Evolutionary conservation across 2,888 invertebrate genomes (phyloP).

Genomic region (Eumacrocentrus americanus): DNA sequence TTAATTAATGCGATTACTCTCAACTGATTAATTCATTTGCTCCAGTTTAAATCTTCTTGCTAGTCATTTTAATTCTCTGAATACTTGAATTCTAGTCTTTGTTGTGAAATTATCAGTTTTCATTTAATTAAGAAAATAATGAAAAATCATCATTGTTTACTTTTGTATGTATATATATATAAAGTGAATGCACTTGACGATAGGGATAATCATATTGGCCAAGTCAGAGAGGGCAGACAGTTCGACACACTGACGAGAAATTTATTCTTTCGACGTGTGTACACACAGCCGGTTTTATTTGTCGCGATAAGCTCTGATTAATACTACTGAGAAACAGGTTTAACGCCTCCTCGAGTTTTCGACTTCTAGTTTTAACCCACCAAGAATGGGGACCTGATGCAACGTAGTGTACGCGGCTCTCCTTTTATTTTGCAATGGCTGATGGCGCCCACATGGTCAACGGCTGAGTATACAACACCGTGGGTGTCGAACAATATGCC

Average conservation of each 20-base stretch:
- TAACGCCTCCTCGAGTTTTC: constrained; percentile 6
- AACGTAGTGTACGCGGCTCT: too few relatives aligned
- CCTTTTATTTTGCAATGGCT: too few relatives aligned
- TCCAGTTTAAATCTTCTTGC: constrained; percentile 4
- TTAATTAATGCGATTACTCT: constrained; percentile 44
- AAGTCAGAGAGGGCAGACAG: not conserved
- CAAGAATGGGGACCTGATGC: not conserved
- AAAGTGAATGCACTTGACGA: too few relatives aligned
- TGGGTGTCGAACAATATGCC: not conserved
- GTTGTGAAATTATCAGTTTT: not conserved
- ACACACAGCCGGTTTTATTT: not conserved
- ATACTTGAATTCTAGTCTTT: not conserved
- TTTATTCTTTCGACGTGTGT: not conserved
- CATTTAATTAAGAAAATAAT: not conserved
- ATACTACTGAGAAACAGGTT: constrained; percentile 16
- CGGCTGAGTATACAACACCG: constrained; percentile 12
- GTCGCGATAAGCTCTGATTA: not conserved
- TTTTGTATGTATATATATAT: too few relatives aligned
- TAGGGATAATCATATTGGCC: too few relatives aligned
- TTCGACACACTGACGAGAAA: not conserved
- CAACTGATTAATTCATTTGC: constrained; percentile 41
- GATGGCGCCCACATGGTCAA: constrained; percentile 34
- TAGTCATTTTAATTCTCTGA: not conserved
- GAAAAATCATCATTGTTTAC: too few relatives aligned
- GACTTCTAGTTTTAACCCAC: constrained; percentile 12